Evolutionary conservation across 2,888 invertebrate species (phyloP).

Genomic region (Caenorhabditis wallacei): DNA sequence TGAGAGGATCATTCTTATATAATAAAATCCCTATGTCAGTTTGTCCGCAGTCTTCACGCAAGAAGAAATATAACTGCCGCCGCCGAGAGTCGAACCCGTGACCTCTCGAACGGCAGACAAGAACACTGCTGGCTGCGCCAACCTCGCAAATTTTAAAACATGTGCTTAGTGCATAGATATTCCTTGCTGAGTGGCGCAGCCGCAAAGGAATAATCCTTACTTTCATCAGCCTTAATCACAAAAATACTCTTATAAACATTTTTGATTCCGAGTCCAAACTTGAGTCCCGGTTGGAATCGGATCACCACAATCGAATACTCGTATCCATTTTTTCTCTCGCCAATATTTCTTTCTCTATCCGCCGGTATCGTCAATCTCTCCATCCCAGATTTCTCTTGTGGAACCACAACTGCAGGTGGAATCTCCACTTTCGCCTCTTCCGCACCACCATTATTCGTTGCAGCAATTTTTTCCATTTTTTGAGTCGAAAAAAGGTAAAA

Average conservation of each 20-base stretch:
- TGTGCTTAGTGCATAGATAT: too few relatives aligned
- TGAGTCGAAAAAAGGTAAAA: too few relatives aligned
- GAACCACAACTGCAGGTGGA: constrained; percentile 11
- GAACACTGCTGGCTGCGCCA: too few relatives aligned
- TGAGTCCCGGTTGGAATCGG: constrained; percentile 43
- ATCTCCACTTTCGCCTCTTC: constrained; percentile 27
- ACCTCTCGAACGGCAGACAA: too few relatives aligned
- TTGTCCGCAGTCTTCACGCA: too few relatives aligned
- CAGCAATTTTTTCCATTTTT: constrained; percentile 30
- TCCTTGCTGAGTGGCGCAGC: too few relatives aligned
- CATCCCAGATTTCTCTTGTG: constrained; percentile 33
- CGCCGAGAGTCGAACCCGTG: too few relatives aligned
- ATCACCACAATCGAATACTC: constrained; percentile 53
- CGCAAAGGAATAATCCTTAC: constrained; percentile 17
- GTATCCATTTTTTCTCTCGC: constrained; percentile 47
- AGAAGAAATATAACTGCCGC: too few relatives aligned
- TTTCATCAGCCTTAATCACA: constrained; percentile 59
- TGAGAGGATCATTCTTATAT: too few relatives aligned
- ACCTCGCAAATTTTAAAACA: too few relatives aligned
- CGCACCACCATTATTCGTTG: constrained; percentile 16
- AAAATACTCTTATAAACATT: constrained; percentile 55
- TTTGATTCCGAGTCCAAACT: constrained; percentile 62
- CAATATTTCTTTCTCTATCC: constrained; percentile 50
- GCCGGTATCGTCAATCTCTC: constrained; percentile 32
- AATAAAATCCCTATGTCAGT: too few relatives aligned